These are phyloP conservation scores for Elephantulus edwardii DNA, from an alignment of 2,113 vertebrate genomes.

Conservation along the genomic window DNA sequence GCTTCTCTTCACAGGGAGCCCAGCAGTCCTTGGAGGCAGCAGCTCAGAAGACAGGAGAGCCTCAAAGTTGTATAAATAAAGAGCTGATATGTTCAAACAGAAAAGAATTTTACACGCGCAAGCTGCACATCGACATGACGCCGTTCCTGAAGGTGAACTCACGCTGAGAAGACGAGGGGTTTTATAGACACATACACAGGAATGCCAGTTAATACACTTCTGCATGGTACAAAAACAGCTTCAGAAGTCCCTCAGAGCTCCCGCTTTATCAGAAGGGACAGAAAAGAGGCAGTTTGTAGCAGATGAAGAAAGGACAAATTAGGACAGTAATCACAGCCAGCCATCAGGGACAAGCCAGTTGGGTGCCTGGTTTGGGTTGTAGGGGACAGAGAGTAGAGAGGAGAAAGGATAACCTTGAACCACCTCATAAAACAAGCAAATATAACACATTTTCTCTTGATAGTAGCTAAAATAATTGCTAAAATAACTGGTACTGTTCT, in stretches of 20 bases:
- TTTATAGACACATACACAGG: conserved; percentile 71
- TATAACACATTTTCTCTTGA: conserved; percentile 35
- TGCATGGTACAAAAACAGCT: conserved; percentile 71
- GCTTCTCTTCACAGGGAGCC: conserved; percentile 82
- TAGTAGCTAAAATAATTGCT: conserved; percentile 10
- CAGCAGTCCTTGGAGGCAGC: conserved; percentile 72
- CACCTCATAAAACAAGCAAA: conserved; percentile 54
- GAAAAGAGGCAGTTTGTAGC: conserved; percentile 74
- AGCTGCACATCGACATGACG: conserved; percentile 75
- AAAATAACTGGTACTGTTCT: conserved; percentile 30
- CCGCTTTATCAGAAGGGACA: conserved; percentile 72
- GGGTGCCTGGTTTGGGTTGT: conserved; percentile 65
- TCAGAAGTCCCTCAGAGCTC: conserved; percentile 72
- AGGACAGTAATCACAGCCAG: conserved; percentile 75
- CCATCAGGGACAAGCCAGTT: conserved; percentile 62
- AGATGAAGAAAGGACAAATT: conserved; percentile 76
- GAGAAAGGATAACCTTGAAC: conserved; percentile 66
- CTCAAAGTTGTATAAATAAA: conserved; percentile 82
- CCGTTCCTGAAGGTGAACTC: conserved; percentile 78
- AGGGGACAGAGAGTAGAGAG: conserved; percentile 54
- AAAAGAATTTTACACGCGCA: conserved; percentile 75
- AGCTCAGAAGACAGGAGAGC: conserved; percentile 79
- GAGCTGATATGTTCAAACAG: conserved; percentile 78
- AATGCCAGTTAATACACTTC: conserved; percentile 70
- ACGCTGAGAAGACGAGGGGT: conserved; percentile 73